phyloP scores from a whole-genome alignment of 1,140 invertebrate species.

The Drosophila biarmipes region DNA sequence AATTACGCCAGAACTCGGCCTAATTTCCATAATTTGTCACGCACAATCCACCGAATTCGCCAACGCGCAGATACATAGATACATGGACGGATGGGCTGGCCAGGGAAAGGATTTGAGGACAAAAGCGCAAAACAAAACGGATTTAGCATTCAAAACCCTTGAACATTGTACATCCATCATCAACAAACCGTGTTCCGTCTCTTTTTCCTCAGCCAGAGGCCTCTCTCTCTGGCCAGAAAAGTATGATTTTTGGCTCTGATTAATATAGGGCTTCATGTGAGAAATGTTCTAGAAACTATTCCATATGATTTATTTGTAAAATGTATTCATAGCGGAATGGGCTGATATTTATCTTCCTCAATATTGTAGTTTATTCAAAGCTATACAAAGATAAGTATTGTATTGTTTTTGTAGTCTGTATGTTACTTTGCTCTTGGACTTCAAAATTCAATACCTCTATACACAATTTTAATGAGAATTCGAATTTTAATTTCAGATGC shows the following conservation, averaged over 20 bases:
- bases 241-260: constrained; percentile 33
- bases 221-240: constrained; percentile 17
- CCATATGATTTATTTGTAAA: too few species aligned
- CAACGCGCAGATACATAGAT: constrained; percentile 16
- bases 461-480: too few species aligned
- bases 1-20: constrained; percentile 39
- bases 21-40: constrained; percentile 83
- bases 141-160: constrained; percentile 77
- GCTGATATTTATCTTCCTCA: too few species aligned
- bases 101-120: constrained; percentile 69
- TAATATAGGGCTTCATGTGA: background rate
- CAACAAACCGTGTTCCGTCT: constrained; percentile 10
- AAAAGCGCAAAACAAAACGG: constrained; percentile 77
- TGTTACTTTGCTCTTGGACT: too few species aligned
- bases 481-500: too few species aligned
- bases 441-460: too few species aligned
- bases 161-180: constrained; percentile 36
- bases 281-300: background rate
- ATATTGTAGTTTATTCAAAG: too few species aligned
- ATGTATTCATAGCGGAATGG: too few species aligned
- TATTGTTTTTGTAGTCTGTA: too few species aligned
- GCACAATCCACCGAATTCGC: constrained; percentile 68
- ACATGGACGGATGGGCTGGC: constrained; percentile 32
- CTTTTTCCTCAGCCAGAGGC: constrained; percentile 13
- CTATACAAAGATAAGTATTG: too few species aligned